Percentiles rank a stretch among this genome's conserved stretches.
Conservation (phyloP, 1,140 invertebrate species). For the Nasonia vitripennis region DNA sequence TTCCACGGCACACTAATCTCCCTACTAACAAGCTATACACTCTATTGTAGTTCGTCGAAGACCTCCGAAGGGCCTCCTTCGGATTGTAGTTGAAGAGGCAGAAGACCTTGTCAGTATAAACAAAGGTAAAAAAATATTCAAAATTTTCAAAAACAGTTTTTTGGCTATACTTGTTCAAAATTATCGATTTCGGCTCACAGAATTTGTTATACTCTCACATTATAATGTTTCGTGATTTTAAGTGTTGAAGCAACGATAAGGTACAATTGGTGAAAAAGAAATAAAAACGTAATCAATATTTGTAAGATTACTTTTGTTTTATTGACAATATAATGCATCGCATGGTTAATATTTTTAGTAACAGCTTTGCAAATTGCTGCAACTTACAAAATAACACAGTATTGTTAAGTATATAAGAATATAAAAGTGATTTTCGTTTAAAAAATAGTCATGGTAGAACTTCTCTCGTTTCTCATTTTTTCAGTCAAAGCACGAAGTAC, state of each 20-base stretch:
- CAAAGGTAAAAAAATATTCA: constrained; percentile 64
- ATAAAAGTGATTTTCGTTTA: constrained; percentile 20
- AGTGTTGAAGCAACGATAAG: constrained; percentile 17
- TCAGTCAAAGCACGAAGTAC: background rate
- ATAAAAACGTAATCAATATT: constrained; percentile 25
- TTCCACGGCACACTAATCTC: background rate
- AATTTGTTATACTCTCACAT: background rate
- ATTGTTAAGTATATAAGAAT: constrained; percentile 31
- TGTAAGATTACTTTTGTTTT: constrained; percentile 47
- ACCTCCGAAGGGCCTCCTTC: constrained; percentile 70
- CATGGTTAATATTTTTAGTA: constrained; percentile 43
- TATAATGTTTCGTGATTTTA: constrained; percentile 5
- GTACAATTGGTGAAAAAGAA: constrained; percentile 16
- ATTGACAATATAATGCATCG: constrained; percentile 38
- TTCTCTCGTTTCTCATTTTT: background rate
- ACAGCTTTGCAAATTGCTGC: constrained; percentile 4
- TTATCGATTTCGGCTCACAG: background rate
- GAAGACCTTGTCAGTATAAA: constrained; percentile 67
- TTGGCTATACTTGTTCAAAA: background rate
- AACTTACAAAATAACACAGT: background rate
- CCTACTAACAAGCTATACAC: constrained; percentile 64
- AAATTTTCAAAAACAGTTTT: constrained; percentile 27
- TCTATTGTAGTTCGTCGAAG: constrained; percentile 74
- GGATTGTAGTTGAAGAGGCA: constrained; percentile 70
- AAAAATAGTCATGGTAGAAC: constrained; percentile 32